These are phyloP conservation scores for Nematolebias whitei DNA, from an alignment of 2,113 vertebrate genomes.

Conservation along the genomic window DNA sequence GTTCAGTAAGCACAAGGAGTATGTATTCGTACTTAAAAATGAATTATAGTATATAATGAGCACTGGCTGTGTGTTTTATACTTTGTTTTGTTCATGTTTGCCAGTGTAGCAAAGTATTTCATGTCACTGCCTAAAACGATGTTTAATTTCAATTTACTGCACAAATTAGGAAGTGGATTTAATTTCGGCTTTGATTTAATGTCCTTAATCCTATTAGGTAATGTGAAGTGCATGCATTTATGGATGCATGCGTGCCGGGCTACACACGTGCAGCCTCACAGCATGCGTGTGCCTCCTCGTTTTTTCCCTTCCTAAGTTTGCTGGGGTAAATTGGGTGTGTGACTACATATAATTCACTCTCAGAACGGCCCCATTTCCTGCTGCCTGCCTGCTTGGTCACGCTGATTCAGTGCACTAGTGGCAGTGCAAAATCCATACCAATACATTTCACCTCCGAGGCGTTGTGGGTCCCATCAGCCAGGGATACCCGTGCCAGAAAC, in stretches of 20 bases:
- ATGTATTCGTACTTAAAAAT: slow-evolving; percentile 46
- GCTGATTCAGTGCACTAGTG: slow-evolving; percentile 77
- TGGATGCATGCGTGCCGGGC: slow-evolving; percentile 22
- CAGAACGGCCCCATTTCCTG: slow-evolving; percentile 74
- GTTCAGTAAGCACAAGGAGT: slow-evolving; percentile 41
- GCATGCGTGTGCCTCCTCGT: slow-evolving; percentile 46
- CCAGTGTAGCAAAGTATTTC: slow-evolving; percentile 2
- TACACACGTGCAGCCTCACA: slow-evolving; percentile 25
- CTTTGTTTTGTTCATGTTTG: slow-evolving; percentile 6
- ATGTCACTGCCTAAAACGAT: slow-evolving; percentile 19
- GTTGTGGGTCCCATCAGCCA: slow-evolving; percentile 67
- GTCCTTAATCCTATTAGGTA: slow-evolving; percentile 66
- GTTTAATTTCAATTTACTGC: slow-evolving; percentile 42
- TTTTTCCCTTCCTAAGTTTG: slow-evolving; percentile 71
- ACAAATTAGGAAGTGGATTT: slow-evolving; percentile 53
- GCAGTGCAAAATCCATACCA: slow-evolving; percentile 79
- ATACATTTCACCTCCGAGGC: slow-evolving; percentile 74
- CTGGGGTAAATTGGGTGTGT: slow-evolving; percentile 81
- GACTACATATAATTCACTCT: slow-evolving; percentile 81
- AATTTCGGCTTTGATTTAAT: slow-evolving; percentile 59
- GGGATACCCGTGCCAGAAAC: slow-evolving; percentile 57
- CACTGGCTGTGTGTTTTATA: slow-evolving; percentile 6
- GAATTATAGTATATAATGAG: slow-evolving; percentile 25
- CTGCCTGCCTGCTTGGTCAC: slow-evolving; percentile 76
- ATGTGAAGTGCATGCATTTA: slow-evolving; percentile 48